These are phyloP conservation scores for Penaeus indicus DNA, from an alignment of 1,140 invertebrate species.

Conservation along the genomic window DNA sequence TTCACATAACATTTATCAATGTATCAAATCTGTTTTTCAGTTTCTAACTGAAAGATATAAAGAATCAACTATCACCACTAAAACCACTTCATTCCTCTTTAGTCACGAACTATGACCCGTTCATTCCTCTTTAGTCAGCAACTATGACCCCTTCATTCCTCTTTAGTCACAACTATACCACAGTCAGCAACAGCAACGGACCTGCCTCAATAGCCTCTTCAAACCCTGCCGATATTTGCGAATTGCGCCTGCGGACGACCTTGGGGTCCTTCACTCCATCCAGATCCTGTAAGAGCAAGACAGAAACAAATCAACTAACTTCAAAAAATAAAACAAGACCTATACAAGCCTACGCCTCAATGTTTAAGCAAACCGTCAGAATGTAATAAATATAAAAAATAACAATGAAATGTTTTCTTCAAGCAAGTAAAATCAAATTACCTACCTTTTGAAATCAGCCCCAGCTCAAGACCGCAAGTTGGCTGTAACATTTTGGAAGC, in stretches of 20 bases:
- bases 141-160: no score
- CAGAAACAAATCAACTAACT: slow-evolving; percentile 54
- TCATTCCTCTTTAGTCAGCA: no score
- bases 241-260: slow-evolving; percentile 83
- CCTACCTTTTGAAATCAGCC: slow-evolving; percentile 85
- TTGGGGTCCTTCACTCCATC: slow-evolving; percentile 83
- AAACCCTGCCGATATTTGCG: slow-evolving; percentile 83
- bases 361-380: no score
- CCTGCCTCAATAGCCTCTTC: slow-evolving; percentile 77
- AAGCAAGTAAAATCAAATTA: neutral
- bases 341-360: no score
- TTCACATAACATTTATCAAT: no score
- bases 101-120: no score
- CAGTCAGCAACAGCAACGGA: slow-evolving; percentile 69
- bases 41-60: no score
- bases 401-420: neutral
- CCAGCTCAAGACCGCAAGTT: slow-evolving; percentile 89
- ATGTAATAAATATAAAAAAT: no score
- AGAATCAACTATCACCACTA: no score
- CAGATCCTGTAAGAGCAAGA: slow-evolving; percentile 78
- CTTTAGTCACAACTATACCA: neutral
- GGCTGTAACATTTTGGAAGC: slow-evolving; percentile 93
- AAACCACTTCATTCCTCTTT: no score
- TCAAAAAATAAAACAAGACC: no score
- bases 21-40: no score